Conservation (phyloP, 1,140 invertebrate species). For the Macrocentrus cingulum region DNA sequence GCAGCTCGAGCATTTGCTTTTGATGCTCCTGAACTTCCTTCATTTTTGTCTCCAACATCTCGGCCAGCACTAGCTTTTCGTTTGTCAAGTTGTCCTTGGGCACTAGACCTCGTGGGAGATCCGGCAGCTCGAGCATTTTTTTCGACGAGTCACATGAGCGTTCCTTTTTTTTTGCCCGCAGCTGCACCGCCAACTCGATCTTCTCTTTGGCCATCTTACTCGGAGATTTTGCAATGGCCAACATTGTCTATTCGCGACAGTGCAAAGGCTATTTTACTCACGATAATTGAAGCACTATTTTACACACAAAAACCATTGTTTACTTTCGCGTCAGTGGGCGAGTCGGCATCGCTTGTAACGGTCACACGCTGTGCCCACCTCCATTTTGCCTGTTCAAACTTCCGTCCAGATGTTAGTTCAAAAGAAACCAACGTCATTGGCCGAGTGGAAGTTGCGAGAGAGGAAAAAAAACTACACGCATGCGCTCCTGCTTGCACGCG, state of each 20-base stretch:
- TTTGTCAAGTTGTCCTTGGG: conserved; percentile 32
- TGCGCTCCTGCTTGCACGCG: too few species aligned
- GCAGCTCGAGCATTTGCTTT: conserved; percentile 49
- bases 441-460: too few species aligned
- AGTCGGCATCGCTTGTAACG: conserved; percentile 10
- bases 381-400: conserved; percentile 23
- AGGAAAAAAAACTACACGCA: too few species aligned
- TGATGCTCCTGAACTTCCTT: conserved; percentile 58
- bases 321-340: not conserved
- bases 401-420: conserved; percentile 12
- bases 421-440: not conserved
- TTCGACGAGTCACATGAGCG: conserved; percentile 55
- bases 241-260: conserved; percentile 27
- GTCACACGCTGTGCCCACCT: conserved; percentile 12
- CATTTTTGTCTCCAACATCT: conserved; percentile 47
- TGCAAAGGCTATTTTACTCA: not conserved
- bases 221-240: conserved; percentile 15
- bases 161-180: conserved; percentile 52
- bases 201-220: conserved; percentile 39
- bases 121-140: conserved; percentile 47
- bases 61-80: conserved; percentile 37
- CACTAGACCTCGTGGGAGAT: conserved; percentile 29
- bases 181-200: conserved; percentile 42
- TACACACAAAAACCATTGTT: not conserved
- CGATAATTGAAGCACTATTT: not conserved